Conservation (phyloP, 1,140 invertebrate genomes). For the Paraescarpia echinospica region DNA sequence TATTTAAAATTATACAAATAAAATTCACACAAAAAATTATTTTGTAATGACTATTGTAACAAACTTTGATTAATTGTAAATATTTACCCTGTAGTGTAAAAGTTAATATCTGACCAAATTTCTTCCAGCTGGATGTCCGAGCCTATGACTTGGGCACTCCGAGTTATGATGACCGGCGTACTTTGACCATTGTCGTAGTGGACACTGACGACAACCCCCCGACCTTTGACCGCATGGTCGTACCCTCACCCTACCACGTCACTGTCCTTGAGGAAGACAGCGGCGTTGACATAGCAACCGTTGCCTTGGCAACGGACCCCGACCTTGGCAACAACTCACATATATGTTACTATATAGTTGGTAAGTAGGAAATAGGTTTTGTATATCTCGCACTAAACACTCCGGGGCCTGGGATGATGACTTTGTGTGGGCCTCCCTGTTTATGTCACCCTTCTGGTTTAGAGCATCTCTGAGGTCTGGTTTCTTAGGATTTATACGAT, state of each 20-base stretch:
- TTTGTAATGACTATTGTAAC: not conserved
- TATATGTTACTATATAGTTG: constrained; percentile 30
- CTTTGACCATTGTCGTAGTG: constrained; percentile 23
- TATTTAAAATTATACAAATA: not conserved
- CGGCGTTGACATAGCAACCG: not conserved
- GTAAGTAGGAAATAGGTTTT: constrained; percentile 8
- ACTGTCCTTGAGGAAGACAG: constrained; percentile 22
- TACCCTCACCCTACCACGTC: constrained; percentile 16
- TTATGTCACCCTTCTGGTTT: too few species aligned
- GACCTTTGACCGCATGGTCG: constrained; percentile 17
- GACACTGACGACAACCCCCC: constrained; percentile 31
- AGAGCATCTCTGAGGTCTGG: too few species aligned
- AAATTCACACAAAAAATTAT: not conserved
- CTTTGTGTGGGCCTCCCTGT: too few species aligned
- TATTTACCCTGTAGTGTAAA: not conserved
- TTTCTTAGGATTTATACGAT: too few species aligned
- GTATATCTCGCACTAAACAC: too few species aligned
- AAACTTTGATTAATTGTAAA: not conserved
- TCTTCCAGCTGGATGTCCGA: constrained; percentile 67
- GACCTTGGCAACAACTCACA: constrained; percentile 20
- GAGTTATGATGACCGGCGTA: constrained; percentile 19
- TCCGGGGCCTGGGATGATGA: too few species aligned
- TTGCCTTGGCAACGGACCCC: constrained; percentile 16
- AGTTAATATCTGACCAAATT: not conserved
- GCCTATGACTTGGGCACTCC: constrained; percentile 31